Evolutionary conservation across 2,888 invertebrate species (phyloP).

Genomic region (Hydroisotoma schaefferi): DNA sequence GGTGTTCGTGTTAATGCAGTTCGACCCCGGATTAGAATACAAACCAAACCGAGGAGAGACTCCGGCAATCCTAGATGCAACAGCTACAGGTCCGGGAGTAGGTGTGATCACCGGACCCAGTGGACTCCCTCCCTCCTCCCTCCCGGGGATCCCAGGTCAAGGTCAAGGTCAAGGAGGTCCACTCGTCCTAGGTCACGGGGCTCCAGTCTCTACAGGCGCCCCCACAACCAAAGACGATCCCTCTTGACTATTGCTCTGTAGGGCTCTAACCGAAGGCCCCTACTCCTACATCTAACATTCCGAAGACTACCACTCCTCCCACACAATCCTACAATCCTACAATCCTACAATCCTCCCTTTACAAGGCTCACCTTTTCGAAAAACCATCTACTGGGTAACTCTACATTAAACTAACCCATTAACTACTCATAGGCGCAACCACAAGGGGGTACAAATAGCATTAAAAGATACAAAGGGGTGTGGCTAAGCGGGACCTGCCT

Average conservation of each 20-base stretch:
- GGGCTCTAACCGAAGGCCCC: slow-evolving; percentile 97
- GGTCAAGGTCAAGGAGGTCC: slow-evolving; percentile 19
- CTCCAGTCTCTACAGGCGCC: slow-evolving; percentile 16
- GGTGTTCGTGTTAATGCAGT: slow-evolving; percentile 98
- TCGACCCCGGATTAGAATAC: slow-evolving; percentile 96
- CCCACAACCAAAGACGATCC: slow-evolving; percentile 73
- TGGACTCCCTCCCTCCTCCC: slow-evolving; percentile 18
- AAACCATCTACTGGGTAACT: too few species aligned
- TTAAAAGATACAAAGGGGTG: too few species aligned
- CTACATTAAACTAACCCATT: too few species aligned
- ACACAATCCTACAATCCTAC: too few species aligned
- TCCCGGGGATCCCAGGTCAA: slow-evolving; percentile 11
- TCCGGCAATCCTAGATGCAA: slow-evolving; percentile 55
- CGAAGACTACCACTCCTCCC: slow-evolving; percentile 27
- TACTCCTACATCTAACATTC: slow-evolving; percentile 77
- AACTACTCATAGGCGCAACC: too few species aligned
- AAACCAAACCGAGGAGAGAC: slow-evolving; percentile 71
- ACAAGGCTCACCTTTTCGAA: too few species aligned
- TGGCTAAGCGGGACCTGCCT: too few species aligned
- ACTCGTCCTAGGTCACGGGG: not conserved
- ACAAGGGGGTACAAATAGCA: too few species aligned
- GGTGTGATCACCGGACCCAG: slow-evolving; percentile 50
- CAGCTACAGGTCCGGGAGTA: slow-evolving; percentile 55
- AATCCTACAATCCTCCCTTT: too few species aligned
- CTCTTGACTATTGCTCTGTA: slow-evolving; percentile 97